Evolutionary conservation across 2,888 invertebrate species (phyloP).

Genomic region (Melieria picta): DNA sequence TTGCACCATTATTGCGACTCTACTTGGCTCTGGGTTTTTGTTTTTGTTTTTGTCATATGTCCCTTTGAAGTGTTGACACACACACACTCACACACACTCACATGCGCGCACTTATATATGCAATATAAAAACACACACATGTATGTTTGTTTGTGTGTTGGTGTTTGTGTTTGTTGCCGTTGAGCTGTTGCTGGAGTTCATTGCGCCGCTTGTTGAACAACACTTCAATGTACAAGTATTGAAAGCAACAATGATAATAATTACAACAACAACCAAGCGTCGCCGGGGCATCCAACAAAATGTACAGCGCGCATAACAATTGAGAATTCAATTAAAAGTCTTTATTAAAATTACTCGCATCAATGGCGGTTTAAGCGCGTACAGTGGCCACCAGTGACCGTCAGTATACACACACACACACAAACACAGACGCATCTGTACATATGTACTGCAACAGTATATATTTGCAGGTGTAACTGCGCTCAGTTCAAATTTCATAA

Average conservation of each 20-base stretch:
- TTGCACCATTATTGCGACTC: constrained; percentile 52
- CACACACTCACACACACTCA: constrained; percentile 11
- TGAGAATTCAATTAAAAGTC: constrained; percentile 51
- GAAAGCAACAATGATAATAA: constrained; percentile 16
- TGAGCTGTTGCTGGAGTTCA: background rate
- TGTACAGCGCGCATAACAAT: constrained; percentile 33
- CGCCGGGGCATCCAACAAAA: constrained; percentile 1
- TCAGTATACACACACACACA: constrained; percentile 6
- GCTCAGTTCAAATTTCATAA: too few relatives aligned
- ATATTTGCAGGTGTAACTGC: too few relatives aligned
- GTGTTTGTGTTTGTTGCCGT: constrained; percentile 3
- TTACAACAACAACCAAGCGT: constrained; percentile 32
- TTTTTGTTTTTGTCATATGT: too few relatives aligned
- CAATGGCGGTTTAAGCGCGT: constrained; percentile 35
- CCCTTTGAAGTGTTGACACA: background rate
- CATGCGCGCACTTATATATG: too few relatives aligned
- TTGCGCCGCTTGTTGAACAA: too few relatives aligned
- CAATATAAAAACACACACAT: too few relatives aligned
- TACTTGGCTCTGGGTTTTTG: too few relatives aligned
- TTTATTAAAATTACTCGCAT: constrained; percentile 50
- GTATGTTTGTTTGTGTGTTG: background rate
- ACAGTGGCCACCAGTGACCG: background rate
- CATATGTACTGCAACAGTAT: background rate
- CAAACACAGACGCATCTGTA: background rate
- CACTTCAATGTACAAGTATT: constrained; percentile 1